phyloP scores from a whole-genome alignment of 2,888 invertebrate species.

The Tethea ocularis region DNA sequence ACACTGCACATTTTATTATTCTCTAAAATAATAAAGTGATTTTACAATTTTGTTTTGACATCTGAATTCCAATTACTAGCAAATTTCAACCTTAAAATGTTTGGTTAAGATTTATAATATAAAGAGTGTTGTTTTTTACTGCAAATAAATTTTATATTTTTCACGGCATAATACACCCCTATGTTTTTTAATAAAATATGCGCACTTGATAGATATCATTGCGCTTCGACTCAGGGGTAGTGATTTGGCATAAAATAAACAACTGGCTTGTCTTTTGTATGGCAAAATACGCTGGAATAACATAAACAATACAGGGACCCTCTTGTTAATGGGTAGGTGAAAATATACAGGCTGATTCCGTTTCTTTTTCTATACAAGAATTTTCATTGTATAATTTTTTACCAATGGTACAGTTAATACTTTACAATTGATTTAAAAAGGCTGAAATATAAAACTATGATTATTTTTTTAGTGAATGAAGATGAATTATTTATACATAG shows the following conservation, averaged over 20 bases:
- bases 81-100: slow-evolving; percentile 6
- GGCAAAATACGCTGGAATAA: slow-evolving; percentile 77
- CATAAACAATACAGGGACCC: slow-evolving; percentile 71
- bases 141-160: not conserved
- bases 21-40: slow-evolving; percentile 50
- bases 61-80: not conserved
- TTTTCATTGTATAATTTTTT: no score
- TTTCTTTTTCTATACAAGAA: not conserved
- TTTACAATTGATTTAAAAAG: no score
- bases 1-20: slow-evolving; percentile 38
- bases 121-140: no score
- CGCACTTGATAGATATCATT: slow-evolving; percentile 73
- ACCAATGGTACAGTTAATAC: no score
- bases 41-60: not conserved
- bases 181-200: slow-evolving; percentile 79
- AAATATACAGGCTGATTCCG: slow-evolving; percentile 60
- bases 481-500: no score
- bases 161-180: slow-evolving; percentile 48
- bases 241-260: slow-evolving; percentile 82
- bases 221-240: slow-evolving; percentile 56
- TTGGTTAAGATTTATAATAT: slow-evolving; percentile 12
- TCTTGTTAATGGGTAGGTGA: slow-evolving; percentile 58
- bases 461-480: no score
- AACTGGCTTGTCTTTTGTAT: slow-evolving; percentile 70
- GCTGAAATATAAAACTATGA: no score